A percentile compares a stretch with the other conserved stretches of the same genome.
phyloP scores from a whole-genome alignment of 2,113 vertebrate genomes.

The Caranx ignobilis region DNA sequence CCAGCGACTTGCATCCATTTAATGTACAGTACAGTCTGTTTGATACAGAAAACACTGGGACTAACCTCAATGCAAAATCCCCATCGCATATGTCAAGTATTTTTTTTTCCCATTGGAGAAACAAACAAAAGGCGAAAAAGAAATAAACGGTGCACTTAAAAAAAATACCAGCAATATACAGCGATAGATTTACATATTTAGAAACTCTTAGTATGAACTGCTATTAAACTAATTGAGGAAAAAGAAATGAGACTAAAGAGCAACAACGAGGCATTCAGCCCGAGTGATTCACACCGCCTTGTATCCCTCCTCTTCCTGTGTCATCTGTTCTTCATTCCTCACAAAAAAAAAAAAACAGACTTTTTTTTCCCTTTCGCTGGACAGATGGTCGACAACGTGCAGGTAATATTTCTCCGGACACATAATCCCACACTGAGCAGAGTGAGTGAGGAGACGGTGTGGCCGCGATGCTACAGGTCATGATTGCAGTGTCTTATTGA shows the following conservation, averaged over 20 bases:
- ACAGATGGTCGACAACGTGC: conserved; percentile 47
- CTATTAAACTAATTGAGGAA: conserved; percentile 61
- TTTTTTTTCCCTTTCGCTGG: conserved; percentile 54
- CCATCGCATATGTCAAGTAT: conserved; percentile 63
- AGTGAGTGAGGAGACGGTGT: background rate
- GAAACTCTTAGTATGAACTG: conserved; percentile 67
- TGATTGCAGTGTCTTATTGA: conserved; percentile 13
- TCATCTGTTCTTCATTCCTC: background rate
- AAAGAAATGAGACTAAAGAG: conserved; percentile 30
- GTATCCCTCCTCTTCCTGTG: conserved; percentile 29
- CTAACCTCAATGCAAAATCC: conserved; percentile 40
- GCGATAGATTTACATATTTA: conserved; percentile 78
- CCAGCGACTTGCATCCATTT: conserved; percentile 66
- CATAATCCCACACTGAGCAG: background rate
- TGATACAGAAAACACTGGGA: conserved; percentile 64
- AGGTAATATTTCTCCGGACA: conserved; percentile 8
- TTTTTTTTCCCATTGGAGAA: conserved; percentile 43
- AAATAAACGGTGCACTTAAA: conserved; percentile 62
- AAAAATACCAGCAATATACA: conserved; percentile 80
- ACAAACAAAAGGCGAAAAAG: conserved; percentile 35
- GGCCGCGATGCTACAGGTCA: conserved; percentile 39
- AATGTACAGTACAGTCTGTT: conserved; percentile 76
- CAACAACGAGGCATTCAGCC: conserved; percentile 23
- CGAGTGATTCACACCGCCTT: conserved; percentile 8
- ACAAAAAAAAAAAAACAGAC: conserved; percentile 27